A percentile compares a stretch with the other conserved stretches of the same genome.
Conservation (phyloP, 2,113 vertebrate genomes). For the Falcunculus frontatus region DNA sequence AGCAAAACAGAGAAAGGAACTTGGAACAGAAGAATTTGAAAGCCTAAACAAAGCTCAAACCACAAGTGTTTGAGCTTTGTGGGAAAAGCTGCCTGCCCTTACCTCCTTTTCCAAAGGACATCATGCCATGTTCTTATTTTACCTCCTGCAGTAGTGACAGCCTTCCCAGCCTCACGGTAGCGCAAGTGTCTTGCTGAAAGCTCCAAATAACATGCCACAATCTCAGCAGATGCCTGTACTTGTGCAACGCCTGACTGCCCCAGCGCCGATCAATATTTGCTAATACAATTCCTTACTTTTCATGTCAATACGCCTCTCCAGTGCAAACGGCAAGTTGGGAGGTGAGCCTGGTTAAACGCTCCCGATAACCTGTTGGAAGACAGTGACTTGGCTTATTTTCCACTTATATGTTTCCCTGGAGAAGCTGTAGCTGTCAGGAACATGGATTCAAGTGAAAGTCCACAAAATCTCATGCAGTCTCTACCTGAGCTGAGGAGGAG, state of each 20-base stretch:
- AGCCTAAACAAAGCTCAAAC: neutral
- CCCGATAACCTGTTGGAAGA: conserved; percentile 8
- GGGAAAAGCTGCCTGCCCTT: neutral
- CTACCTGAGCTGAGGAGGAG: neutral
- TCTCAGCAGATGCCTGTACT: neutral
- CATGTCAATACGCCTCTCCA: conserved; percentile 1
- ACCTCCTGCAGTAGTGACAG: neutral
- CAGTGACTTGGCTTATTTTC: conserved; percentile 7
- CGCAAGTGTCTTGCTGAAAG: neutral
- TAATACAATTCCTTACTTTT: conserved; percentile 22
- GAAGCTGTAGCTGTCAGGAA: neutral
- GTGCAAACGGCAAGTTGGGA: neutral
- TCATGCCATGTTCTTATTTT: neutral
- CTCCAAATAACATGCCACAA: neutral
- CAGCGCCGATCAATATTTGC: neutral
- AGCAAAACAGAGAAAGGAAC: neutral
- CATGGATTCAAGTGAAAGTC: neutral
- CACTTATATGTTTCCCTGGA: neutral
- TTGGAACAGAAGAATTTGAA: neutral
- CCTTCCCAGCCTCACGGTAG: neutral
- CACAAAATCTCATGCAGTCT: neutral
- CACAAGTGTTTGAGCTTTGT: neutral
- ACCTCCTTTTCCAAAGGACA: conserved; percentile 16
- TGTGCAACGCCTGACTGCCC: neutral
- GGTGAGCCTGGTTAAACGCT: neutral